phyloP scores from a whole-genome alignment of 2,888 invertebrate species.

The Malacosoma neustria region DNA sequence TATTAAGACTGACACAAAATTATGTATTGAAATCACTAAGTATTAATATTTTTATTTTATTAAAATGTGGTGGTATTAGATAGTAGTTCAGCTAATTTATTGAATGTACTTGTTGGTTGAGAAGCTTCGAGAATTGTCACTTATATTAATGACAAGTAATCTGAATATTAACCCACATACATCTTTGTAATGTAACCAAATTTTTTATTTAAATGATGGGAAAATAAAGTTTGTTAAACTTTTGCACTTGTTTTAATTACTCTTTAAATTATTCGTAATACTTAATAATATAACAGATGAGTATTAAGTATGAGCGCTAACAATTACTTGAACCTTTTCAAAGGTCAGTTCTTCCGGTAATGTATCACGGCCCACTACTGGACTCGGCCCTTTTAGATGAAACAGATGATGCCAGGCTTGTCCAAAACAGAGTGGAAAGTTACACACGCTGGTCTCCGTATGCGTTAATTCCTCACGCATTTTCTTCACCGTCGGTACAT shows the following conservation, averaged over 20 bases:
- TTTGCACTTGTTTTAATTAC: conserved; percentile 25
- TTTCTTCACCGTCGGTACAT: too few relatives aligned
- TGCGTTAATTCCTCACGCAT: too few relatives aligned
- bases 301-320: too few relatives aligned
- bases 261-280: too few relatives aligned
- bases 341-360: too few relatives aligned
- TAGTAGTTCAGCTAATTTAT: conserved; percentile 45
- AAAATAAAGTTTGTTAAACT: conserved; percentile 63
- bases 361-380: too few relatives aligned
- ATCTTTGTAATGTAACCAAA: conserved; percentile 55
- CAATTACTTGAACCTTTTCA: too few relatives aligned
- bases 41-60: conserved; percentile 50
- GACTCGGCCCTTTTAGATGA: too few relatives aligned
- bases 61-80: conserved; percentile 52
- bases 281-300: too few relatives aligned
- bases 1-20: conserved; percentile 67
- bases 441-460: too few relatives aligned
- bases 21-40: conserved; percentile 59
- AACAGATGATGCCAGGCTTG: too few relatives aligned
- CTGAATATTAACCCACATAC: conserved; percentile 53
- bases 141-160: conserved; percentile 37
- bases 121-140: conserved; percentile 41
- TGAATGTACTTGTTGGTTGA: conserved; percentile 33
- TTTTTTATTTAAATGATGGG: conserved; percentile 46
- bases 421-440: too few relatives aligned